A percentile compares a stretch with the other conserved stretches of the same genome.
These are phyloP conservation scores for Furcula furcula DNA, from an alignment of 2,888 invertebrate genomes.

Conservation along the genomic window DNA sequence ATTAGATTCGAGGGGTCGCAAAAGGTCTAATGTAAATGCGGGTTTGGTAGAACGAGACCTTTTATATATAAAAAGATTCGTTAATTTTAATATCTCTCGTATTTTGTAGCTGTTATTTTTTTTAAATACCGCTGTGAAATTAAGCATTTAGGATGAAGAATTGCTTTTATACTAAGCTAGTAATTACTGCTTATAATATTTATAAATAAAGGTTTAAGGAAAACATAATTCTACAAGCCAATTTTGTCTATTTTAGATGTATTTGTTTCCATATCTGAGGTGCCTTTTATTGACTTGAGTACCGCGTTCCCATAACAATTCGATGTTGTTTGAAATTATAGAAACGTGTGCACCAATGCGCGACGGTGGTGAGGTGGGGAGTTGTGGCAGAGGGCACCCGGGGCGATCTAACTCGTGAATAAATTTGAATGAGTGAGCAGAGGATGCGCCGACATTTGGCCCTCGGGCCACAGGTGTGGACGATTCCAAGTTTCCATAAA, in stretches of 20 bases:
- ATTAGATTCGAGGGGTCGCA: slow-evolving; percentile 63
- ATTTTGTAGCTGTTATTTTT: slow-evolving; percentile 10
- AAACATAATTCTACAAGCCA: no score
- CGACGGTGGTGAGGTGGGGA: slow-evolving; percentile 23
- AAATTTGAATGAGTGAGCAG: slow-evolving; percentile 63
- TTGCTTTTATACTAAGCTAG: no score
- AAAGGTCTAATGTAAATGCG: slow-evolving; percentile 60
- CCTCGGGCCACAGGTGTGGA: slow-evolving; percentile 53
- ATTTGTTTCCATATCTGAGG: slow-evolving; percentile 15
- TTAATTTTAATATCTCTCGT: slow-evolving; percentile 44
- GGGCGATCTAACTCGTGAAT: slow-evolving; percentile 52
- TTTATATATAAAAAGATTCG: slow-evolving; percentile 47
- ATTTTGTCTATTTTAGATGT: no score
- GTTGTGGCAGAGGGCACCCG: slow-evolving; percentile 21
- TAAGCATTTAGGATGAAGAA: no score
- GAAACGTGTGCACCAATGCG: slow-evolving; percentile 20
- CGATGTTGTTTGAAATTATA: slow-evolving; percentile 28
- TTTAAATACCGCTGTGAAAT: no score
- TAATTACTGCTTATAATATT: no score
- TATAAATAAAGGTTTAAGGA: no score
- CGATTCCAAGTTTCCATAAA: slow-evolving; percentile 41
- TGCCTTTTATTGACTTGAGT: no score
- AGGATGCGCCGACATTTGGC: slow-evolving; percentile 48
- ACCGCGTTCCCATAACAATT: slow-evolving; percentile 8
- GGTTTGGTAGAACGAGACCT: slow-evolving; percentile 48